Conservation (phyloP, 2,797 vertebrate species). For the Catamblyrhynchus diadema region DNA sequence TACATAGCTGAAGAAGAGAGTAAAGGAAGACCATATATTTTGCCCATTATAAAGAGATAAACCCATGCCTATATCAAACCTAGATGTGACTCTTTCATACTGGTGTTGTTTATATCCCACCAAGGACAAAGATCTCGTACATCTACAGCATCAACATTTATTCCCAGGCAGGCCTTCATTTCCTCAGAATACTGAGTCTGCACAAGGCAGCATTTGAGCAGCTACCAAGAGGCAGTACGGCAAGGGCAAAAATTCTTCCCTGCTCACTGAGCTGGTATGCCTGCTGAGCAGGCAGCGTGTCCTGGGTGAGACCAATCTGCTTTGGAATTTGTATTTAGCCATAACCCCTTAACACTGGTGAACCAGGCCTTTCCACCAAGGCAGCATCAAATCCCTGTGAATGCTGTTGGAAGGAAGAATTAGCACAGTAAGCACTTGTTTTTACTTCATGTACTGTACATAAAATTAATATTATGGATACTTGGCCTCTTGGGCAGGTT, state of each 20-base stretch:
- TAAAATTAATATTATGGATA: neutral
- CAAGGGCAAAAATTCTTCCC: neutral
- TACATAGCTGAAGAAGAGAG: neutral
- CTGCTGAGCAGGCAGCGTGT: neutral
- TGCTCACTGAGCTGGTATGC: neutral
- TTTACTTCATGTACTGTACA: neutral
- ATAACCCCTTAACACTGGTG: neutral
- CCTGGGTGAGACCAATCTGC: neutral
- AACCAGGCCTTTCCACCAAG: neutral
- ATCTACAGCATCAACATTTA: neutral
- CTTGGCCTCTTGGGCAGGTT: neutral
- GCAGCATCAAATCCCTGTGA: neutral
- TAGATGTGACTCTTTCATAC: neutral
- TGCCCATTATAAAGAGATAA: neutral
- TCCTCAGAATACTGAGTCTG: neutral
- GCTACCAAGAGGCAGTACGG: neutral
- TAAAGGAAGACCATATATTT: neutral
- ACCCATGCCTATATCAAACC: neutral
- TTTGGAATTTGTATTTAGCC: neutral
- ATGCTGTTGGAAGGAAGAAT: neutral
- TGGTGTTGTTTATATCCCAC: neutral
- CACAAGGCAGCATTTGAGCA: neutral
- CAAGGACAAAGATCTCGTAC: neutral
- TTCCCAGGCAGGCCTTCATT: neutral
- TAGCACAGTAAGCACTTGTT: neutral